Evolutionary conservation across 2,113 vertebrate species (phyloP).

Genomic region (Tonatia bakeri): DNA sequence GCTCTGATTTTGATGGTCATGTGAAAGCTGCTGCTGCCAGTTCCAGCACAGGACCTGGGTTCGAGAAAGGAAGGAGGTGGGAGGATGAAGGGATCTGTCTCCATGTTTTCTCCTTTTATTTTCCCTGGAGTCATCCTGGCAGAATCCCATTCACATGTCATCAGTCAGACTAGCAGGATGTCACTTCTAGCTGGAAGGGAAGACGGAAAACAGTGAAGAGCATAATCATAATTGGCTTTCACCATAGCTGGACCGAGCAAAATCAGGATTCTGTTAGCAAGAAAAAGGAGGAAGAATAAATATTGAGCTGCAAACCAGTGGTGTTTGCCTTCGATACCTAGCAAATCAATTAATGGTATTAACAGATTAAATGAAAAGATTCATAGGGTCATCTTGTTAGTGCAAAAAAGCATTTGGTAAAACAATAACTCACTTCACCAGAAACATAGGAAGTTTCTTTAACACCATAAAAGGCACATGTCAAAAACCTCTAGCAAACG

Average conservation of each 20-base stretch:
- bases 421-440: neutral
- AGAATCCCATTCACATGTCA: neutral
- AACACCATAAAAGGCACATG: neutral
- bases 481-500: neutral
- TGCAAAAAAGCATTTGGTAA: neutral
- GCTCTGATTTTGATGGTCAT: neutral
- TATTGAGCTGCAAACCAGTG: neutral
- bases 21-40: neutral
- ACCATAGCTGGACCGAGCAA: neutral
- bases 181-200: neutral
- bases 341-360: neutral
- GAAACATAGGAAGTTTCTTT: neutral
- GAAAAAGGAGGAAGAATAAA: neutral
- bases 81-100: neutral
- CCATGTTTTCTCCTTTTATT: neutral
- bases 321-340: neutral
- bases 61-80: neutral
- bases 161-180: neutral
- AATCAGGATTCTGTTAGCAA: neutral
- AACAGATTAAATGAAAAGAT: neutral
- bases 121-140: neutral
- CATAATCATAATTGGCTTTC: neutral
- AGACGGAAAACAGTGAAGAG: neutral
- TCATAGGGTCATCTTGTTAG: neutral
- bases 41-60: neutral